Percentiles rank a stretch among this genome's conserved stretches.
These are phyloP conservation scores for Eretmocerus hayati DNA, from an alignment of 2,888 invertebrate species.

Conservation along the genomic window DNA sequence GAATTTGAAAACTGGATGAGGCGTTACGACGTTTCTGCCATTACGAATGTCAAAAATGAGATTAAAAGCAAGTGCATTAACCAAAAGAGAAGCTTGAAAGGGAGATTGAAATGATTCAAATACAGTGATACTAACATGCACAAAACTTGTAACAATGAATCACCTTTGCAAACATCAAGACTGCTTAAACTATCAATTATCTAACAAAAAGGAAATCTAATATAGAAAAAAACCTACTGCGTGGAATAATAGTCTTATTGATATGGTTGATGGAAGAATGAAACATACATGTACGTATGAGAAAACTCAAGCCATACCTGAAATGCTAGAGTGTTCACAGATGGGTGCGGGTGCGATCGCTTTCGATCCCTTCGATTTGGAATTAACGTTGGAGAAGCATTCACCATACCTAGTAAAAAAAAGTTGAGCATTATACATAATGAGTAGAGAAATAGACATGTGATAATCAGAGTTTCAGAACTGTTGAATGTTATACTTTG, in stretches of 20 bases:
- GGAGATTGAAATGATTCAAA: too few relatives aligned
- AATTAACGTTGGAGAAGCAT: slow-evolving; percentile 49
- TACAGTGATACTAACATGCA: too few relatives aligned
- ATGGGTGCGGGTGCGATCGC: slow-evolving; percentile 52
- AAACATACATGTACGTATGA: too few relatives aligned
- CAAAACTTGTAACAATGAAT: too few relatives aligned
- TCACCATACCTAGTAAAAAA: slow-evolving; percentile 34
- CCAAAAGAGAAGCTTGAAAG: too few relatives aligned
- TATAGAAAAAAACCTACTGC: too few relatives aligned
- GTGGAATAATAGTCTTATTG: too few relatives aligned
- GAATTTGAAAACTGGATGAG: slow-evolving; percentile 30
- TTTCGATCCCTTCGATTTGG: slow-evolving; percentile 49
- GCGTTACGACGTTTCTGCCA: slow-evolving; percentile 29
- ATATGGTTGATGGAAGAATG: too few relatives aligned
- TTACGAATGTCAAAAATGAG: slow-evolving; percentile 26
- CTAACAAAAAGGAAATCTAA: too few relatives aligned
- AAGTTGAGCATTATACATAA: too few relatives aligned
- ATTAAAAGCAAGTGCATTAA: slow-evolving; percentile 16
- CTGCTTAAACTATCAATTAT: too few relatives aligned
- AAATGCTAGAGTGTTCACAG: slow-evolving; percentile 54
- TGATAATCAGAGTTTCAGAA: background rate
- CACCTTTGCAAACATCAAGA: too few relatives aligned
- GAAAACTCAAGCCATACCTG: slow-evolving; percentile 45
- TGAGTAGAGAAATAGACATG: background rate
- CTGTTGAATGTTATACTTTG: background rate